Percentiles rank a stretch among this genome's conserved stretches.
Evolutionary conservation across 2,797 vertebrate genomes (phyloP).

Genomic region (Sebastes kiyomatsui): DNA sequence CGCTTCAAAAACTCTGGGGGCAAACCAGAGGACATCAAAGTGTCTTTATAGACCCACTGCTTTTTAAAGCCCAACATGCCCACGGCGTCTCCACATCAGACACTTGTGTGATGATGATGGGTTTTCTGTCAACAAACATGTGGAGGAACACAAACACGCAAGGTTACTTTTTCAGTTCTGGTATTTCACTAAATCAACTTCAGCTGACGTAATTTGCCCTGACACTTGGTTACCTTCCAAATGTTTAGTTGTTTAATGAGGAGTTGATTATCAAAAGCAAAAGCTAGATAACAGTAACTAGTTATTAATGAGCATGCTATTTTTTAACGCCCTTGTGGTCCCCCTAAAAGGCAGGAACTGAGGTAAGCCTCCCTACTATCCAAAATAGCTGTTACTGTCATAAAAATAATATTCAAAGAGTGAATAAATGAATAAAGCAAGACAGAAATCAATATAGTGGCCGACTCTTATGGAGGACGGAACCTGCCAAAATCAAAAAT

Average conservation of each 20-base stretch:
- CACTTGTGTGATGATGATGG: constrained; percentile 6
- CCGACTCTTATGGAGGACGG: too few relatives aligned
- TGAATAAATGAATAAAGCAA: fast-evolving
- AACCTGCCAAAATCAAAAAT: too few relatives aligned
- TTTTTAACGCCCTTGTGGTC: background rate
- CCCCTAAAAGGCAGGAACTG: fast-evolving
- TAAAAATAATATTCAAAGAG: fast-evolving
- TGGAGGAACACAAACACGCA: background rate
- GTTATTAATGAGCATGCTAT: background rate
- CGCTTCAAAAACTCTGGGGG: constrained; percentile 21
- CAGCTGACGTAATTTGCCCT: background rate
- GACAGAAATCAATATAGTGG: too few relatives aligned
- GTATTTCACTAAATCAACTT: background rate
- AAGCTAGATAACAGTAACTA: background rate
- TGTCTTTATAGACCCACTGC: constrained; percentile 33
- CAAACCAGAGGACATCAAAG: constrained; percentile 59
- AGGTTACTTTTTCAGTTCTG: background rate
- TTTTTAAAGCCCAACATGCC: constrained; percentile 42
- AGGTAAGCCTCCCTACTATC: background rate
- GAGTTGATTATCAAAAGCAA: background rate
- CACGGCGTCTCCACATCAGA: constrained; percentile 47
- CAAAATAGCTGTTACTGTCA: fast-evolving
- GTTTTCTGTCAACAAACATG: constrained; percentile 39
- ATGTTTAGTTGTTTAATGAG: background rate
- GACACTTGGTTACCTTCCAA: background rate